phyloP scores from a whole-genome alignment of 2,113 vertebrate genomes.

The Engraulis encrasicolus region DNA sequence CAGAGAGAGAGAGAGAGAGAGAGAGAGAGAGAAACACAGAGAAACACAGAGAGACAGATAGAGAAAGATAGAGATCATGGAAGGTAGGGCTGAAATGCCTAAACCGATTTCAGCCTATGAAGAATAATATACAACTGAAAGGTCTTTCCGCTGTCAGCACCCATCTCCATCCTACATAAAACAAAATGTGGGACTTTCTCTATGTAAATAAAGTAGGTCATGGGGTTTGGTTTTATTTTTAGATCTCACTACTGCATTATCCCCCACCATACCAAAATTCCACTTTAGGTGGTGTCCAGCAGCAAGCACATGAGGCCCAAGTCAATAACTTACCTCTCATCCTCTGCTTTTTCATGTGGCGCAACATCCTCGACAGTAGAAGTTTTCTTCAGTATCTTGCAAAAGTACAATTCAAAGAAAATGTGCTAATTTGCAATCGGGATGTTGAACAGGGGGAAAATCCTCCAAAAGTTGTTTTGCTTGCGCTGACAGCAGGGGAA shows the following conservation, averaged over 20 bases:
- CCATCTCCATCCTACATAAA: constrained; percentile 36
- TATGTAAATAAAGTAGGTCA: constrained; percentile 73
- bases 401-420: too few relatives aligned
- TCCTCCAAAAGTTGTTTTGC: too few relatives aligned
- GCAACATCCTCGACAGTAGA: too few relatives aligned
- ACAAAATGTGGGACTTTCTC: constrained; percentile 61
- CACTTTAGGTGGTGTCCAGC: constrained; percentile 51
- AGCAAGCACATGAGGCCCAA: constrained; percentile 58
- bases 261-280: constrained; percentile 47
- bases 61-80: background rate
- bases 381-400: too few relatives aligned
- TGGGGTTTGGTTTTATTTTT: constrained; percentile 72
- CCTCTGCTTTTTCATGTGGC: too few relatives aligned
- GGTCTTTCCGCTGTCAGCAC: constrained; percentile 15
- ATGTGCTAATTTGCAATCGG: too few relatives aligned
- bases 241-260: constrained; percentile 60
- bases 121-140: constrained; percentile 32
- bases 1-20: background rate
- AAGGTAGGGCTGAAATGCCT: constrained; percentile 19
- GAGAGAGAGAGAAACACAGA: background rate
- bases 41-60: background rate
- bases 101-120: constrained; percentile 35
- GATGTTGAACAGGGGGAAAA: too few relatives aligned
- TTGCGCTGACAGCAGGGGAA: too few relatives aligned
- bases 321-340: too few relatives aligned